Conservation (phyloP, 2,113 vertebrate species). For the Fregata magnificens region DNA sequence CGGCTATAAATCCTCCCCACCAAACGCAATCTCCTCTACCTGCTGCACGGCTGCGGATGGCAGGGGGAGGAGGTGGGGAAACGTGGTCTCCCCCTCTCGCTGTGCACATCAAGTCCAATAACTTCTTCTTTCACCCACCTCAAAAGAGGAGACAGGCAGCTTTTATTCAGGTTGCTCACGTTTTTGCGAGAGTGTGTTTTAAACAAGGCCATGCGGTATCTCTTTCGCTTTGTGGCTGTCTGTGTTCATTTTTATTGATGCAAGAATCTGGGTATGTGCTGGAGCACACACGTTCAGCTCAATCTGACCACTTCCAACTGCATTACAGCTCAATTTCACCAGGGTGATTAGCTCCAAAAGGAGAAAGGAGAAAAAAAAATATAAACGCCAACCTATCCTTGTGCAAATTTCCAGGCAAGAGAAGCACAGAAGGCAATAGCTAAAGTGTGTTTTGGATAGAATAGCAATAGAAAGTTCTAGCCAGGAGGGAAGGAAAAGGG, state of each 20-base stretch:
- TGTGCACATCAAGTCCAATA: neutral
- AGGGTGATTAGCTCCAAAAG: constrained; percentile 29
- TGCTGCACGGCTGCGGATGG: neutral
- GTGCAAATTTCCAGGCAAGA: constrained; percentile 5
- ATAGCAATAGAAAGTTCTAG: neutral
- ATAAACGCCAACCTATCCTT: neutral
- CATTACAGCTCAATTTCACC: constrained; percentile 55
- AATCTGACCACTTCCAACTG: constrained; percentile 29
- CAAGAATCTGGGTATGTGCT: neutral
- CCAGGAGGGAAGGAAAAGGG: constrained; percentile 5
- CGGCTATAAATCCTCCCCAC: constrained; percentile 64
- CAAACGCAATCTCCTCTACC: constrained; percentile 48
- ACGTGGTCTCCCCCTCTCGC: neutral
- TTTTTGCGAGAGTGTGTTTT: neutral
- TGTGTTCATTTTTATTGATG: constrained; percentile 36
- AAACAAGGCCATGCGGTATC: neutral
- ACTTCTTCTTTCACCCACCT: neutral
- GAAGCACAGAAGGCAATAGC: neutral
- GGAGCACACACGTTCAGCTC: neutral
- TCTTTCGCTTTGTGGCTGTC: neutral
- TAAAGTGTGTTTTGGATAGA: neutral
- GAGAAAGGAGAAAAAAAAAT: neutral
- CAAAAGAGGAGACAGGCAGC: neutral
- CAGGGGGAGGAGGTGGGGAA: neutral
- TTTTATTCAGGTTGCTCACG: neutral